phyloP scores from a whole-genome alignment of 2,797 vertebrate genomes.

The Rhinella marina region DNA sequence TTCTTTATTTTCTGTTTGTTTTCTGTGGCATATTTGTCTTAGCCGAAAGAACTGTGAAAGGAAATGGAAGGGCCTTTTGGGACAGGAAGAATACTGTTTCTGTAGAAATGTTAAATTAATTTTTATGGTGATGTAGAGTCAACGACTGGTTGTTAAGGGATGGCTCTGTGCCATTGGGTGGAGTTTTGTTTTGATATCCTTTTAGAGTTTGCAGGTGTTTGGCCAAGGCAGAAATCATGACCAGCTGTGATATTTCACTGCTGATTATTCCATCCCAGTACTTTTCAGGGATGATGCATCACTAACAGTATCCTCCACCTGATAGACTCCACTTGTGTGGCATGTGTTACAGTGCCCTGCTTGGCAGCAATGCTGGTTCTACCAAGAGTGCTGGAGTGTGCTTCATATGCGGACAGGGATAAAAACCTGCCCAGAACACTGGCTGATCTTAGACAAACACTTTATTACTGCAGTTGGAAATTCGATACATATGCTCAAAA shows the following conservation, averaged over 20 bases:
- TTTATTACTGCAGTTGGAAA: slow-evolving; percentile 51
- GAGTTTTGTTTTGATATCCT: slow-evolving; percentile 82
- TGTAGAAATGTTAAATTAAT: slow-evolving; percentile 78
- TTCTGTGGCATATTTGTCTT: slow-evolving; percentile 68
- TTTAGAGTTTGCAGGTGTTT: slow-evolving; percentile 84
- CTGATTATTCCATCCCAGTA: slow-evolving; percentile 75
- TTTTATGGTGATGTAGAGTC: slow-evolving; percentile 78
- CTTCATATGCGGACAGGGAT: not conserved
- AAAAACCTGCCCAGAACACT: not conserved
- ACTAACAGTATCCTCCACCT: slow-evolving; percentile 77
- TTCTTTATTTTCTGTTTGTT: slow-evolving; percentile 66
- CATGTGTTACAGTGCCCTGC: slow-evolving; percentile 65
- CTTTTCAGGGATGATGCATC: slow-evolving; percentile 80
- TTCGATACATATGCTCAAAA: slow-evolving; percentile 46
- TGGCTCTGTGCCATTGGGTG: slow-evolving; percentile 79
- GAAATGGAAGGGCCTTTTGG: slow-evolving; percentile 73
- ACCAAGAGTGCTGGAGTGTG: not conserved
- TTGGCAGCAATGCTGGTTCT: slow-evolving; percentile 44
- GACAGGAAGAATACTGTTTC: slow-evolving; percentile 76
- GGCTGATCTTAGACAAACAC: slow-evolving; percentile 16
- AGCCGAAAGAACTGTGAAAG: slow-evolving; percentile 70
- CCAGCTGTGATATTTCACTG: slow-evolving; percentile 81
- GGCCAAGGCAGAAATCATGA: slow-evolving; percentile 75
- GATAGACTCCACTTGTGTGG: slow-evolving; percentile 80
- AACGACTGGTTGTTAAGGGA: slow-evolving; percentile 75